A percentile compares a stretch with the other conserved stretches of the same genome.
Conservation (phyloP, 2,797 vertebrate genomes). For the Eulemur coronatus region DNA sequence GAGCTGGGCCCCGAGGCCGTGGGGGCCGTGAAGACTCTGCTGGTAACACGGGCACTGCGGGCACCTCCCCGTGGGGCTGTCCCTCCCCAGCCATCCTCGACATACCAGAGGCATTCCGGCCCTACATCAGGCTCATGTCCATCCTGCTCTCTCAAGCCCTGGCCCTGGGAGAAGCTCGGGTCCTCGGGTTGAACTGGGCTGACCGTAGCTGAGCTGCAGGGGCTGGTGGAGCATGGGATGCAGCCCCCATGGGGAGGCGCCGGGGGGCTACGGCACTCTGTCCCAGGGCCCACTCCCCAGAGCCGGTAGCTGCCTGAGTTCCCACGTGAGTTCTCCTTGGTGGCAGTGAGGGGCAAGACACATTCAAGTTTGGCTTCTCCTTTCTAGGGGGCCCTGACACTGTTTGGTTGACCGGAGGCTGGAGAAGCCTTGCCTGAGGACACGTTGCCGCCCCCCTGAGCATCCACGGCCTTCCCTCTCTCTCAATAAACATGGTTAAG, state of each 20-base stretch:
- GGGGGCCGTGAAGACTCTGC: conserved; percentile 22
- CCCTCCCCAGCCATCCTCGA: not conserved
- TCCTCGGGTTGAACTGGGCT: not conserved
- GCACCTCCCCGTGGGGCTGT: accelerated
- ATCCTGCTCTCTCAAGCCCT: not conserved
- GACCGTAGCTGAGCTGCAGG: not conserved
- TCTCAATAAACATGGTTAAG: conserved; percentile 53
- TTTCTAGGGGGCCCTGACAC: conserved; percentile 36
- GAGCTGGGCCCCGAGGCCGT: conserved; percentile 56
- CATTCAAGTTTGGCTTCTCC: not conserved
- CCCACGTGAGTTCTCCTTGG: not conserved
- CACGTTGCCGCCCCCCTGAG: not conserved
- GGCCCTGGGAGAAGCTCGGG: not conserved
- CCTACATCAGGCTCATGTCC: not conserved
- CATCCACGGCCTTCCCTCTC: accelerated
- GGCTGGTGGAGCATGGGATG: not conserved
- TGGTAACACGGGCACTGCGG: conserved; percentile 25
- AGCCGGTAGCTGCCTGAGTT: not conserved
- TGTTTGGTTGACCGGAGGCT: not conserved
- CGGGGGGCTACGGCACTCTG: not conserved
- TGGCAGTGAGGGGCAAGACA: not conserved
- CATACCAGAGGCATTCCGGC: not conserved
- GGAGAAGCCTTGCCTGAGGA: not conserved
- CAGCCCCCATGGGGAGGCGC: not conserved
- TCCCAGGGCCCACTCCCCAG: not conserved